Base-by-base conservation (phyloP, 35 echinoderm and acorn worm species). In the Apostichopus californicus region DNA sequence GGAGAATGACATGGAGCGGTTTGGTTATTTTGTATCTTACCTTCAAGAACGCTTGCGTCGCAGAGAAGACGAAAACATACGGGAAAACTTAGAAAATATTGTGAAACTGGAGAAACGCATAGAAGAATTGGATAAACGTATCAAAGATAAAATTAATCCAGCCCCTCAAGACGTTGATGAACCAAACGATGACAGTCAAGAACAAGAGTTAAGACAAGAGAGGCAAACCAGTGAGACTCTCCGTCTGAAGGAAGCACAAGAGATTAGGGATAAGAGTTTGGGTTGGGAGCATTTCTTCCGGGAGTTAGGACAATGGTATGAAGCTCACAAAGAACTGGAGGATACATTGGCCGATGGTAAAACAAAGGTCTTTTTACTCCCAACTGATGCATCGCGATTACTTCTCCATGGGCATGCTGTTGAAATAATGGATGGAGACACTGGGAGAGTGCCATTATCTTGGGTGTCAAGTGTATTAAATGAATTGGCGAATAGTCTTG, bases 341-440 rank as follows among this genome's bases (percentile, higher is more conserved):
- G 55, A 8, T n/a, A 54, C 9, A 10, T 6, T 6, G n/a, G 3
- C n/a, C 5, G 9, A 10, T 68, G 64, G 64, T 8, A 55, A 55
- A 0, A 18, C 55, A 56, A 34, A 83, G 13, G 80, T 55, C 3
- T 46, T 56, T 58, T 20, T 85, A 23, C 57, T 85, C 1, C 81
- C 81, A 18, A 18, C 18, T 23, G 52, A 9, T 20, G 81, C 56
- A 8, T 54, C 81, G 15, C n/a, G 55, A 57, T 9, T 85, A 6
- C 54, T 85, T 22, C 18, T 58, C 55, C 17, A 60, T 57, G 86
- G 86, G 2, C 52, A 89, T 28, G 14, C 86, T 52, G 6, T 89
- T n/a, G 86, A 89, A 63, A 72, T 89, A 14, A 89, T 89, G 86
- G 86, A 89, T 57, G 86, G 86, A 28, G 28, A 55, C 26, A 75